Base-by-base conservation (phyloP, 2,113 vertebrate species). In the Nothoprocta pentlandii region DNA sequence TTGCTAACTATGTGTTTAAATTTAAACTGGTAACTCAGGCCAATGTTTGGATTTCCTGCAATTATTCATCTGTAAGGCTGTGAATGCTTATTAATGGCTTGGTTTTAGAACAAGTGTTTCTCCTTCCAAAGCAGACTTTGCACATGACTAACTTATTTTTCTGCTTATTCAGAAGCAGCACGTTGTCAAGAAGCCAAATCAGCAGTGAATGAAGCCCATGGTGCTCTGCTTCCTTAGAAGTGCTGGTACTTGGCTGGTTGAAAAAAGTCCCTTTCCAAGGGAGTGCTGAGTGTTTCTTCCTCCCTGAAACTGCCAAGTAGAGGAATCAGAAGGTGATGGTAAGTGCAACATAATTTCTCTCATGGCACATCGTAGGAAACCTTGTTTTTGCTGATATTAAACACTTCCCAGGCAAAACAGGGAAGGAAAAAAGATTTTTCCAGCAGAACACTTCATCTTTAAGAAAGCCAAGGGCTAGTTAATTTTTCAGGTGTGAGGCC, bases 91-190 rank as follows among this genome's bases (percentile, higher is more conserved):
- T 89, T 92, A 91, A 94, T 82, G 64, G 51, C 21, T 70, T 7
- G 17, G 85, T 87, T 89, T 89, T 47, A 85, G 62, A 85, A 80
- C 0, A 5, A 95, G 26, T 25, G 13, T 76, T 82, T 93, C 54
- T 89, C 67, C 81, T 80, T 81, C 85, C 84, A 82, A 78, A 85
- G 80, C 61, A 67, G 49, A 49, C 49, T 49, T 58, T 54, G 69
- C 77, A 63, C 59, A 16, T 89, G 85, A 91, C 66, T 68, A 63
- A 89, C 84, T 77, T 80, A 69, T 86, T 94, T 89, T 94, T 69
- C 78, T 93, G 80, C 71, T 93, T 89, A 68, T 93, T 91, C 83
- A 84, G 89, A 96, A 91, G 81, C 68, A 93, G 49, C 82, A 78
- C 39, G 56, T 71, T 87, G 69, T 91, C 74, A 84, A 54, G 80